Evolutionary conservation across 2,888 invertebrate species (phyloP), one percentile per base, ranked within the genome.

Genomic region (Clanis bilineata): DNA sequence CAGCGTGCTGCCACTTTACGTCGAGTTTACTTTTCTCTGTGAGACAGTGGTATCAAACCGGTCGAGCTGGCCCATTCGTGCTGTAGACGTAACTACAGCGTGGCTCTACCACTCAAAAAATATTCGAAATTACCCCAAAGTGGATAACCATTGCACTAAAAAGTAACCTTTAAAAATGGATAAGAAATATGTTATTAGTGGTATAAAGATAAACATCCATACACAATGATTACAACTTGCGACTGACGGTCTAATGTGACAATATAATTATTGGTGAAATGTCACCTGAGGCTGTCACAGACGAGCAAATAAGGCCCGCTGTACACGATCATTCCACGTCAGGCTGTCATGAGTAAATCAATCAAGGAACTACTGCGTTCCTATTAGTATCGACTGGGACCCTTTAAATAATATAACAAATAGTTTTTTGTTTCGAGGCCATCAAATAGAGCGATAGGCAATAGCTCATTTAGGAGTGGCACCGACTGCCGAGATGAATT

Each of bases 231-330:
- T 74, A 71, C 71, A 71, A 61, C 62, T 58, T 68, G 65, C 62
- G 68, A 65, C 59, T 74, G 78, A 80, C 72, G 72, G 64, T 64
- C 68, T 80, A 80, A 82, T 78, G 72, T 78, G 85, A 82, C 83
- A 76, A 62, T 54, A 62, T 81, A 82, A 84, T 82, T 77, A 76
- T 70, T 54, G 59, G 64, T 59, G 62, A 81, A 81, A 80, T 78
- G 76, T 74, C 77, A 77, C 66, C 69, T 64, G 61, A 63, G 60
- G 56, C 59, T 55, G 39, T 56, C 39, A 23, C 56, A 9, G 28
- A 32, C 28, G 28, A 32, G 18, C 28, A 51, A 51, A 51, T 32
- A 51, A 51, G 32, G 51, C 15, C 51, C 32, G 28, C 47, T 51
- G 51, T 32, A 51, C 32, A 28, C 51, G 28, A 10, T 28, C 51